Evolutionary conservation across 1,140 invertebrate species (phyloP), one percentile per base, ranked within the genome.

Genomic region (Musca domestica): DNA sequence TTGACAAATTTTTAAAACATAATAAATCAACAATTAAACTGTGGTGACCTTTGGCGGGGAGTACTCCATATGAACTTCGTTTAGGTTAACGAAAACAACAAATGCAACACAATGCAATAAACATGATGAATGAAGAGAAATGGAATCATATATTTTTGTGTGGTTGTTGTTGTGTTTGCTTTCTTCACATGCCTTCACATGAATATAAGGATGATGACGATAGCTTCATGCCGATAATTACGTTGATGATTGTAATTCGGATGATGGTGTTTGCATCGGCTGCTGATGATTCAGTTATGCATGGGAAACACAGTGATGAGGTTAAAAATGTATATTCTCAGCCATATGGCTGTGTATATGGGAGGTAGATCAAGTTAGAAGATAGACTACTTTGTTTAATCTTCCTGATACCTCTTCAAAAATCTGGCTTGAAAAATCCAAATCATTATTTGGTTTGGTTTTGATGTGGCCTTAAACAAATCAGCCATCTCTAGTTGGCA

Each of bases 1-100:
- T 61, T 61, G 56, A 61, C 56, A 61, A 61, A 61, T 61, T 61
- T 61, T 61, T 61, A 61, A 61, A 61, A 61, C 56, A 61, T 61
- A 61, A 61, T 61, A 61, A 61, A 61, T 61, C 56, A 61, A 61
- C 56, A 61, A 61, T 61, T 61, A 61, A 61, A 61, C 56, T 30
- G 34, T 61, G 56, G 41, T 61, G 56, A 61, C 56, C 56, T 61
- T 61, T 61, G 23, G 54, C 25, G n/a, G 22, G 22, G 22, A 20
- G 17, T 19, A 61, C n/a, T 34, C 20, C 34, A 56, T 56, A 56
- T 61, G 56, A 61, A 61, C 27, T 61, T 41, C 56, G 20, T 61
- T 58, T 30, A n/a, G n/a, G n/a, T n/a, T n/a, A n/a, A n/a, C n/a
- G n/a, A n/a, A n/a, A n/a, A n/a, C 52, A 15, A 14, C 56, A 19